Evolutionary conservation across 2,113 vertebrate species (phyloP).

Genomic region (Cephalophus harveyi): DNA sequence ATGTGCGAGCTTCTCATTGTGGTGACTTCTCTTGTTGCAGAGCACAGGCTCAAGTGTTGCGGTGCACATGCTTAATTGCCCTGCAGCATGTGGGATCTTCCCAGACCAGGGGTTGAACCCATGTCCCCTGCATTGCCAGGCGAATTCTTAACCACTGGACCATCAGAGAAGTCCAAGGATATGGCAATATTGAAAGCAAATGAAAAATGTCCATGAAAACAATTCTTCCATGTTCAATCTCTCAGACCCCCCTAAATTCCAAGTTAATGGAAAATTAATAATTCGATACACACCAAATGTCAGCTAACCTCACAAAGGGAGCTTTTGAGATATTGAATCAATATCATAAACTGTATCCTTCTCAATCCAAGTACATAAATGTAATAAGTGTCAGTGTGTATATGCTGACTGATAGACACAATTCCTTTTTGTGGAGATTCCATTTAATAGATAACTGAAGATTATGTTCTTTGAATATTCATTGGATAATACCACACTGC

Average conservation of each 20-base stretch:
- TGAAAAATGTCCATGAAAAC: neutral
- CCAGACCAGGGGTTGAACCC: neutral
- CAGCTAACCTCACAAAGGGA: neutral
- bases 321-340: neutral
- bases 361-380: neutral
- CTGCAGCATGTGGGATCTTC: neutral
- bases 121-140: neutral
- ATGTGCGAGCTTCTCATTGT: neutral
- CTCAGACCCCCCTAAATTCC: neutral
- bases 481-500: neutral
- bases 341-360: neutral
- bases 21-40: neutral
- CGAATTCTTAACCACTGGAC: neutral
- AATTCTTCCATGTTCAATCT: neutral
- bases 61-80: neutral
- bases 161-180: neutral
- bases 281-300: neutral
- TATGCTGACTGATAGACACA: neutral
- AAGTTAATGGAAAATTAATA: neutral
- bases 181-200: neutral
- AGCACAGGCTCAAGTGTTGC: neutral
- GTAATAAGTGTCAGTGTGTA: neutral
- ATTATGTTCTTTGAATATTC: neutral
- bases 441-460: neutral
- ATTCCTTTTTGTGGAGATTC: neutral